Evolutionary conservation across 1,140 invertebrate genomes (phyloP), one percentile per base, ranked within the genome.

Genomic region (Pygmarrhopalites habei): DNA sequence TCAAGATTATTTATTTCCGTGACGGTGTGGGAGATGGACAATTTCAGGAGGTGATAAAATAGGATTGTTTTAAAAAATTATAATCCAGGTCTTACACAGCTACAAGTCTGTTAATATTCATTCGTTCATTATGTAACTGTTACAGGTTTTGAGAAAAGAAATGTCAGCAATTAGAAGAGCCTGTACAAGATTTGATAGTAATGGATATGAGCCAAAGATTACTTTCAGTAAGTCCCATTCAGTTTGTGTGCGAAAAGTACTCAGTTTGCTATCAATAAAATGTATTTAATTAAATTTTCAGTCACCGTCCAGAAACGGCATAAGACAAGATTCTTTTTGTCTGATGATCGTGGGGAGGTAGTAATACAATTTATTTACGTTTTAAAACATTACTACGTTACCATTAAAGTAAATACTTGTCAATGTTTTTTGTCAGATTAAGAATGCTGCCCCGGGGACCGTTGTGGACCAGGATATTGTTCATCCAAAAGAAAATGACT

Each of bases 361-460:
- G 5, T 91, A 95, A 78, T 90, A 93, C 68, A 89, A 89, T 1
- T 79, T 7, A 52, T 86, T 21, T 21, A 14, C 15, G 19, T 46
- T 46, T 46, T 3, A 46, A 4, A n/a, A 46, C 7, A 26, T 25
- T 17, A 14, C 3, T 10, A 19, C 28, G 14, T n/a, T 26, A 26
- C n/a, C n/a, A n/a, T n/a, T n/a, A n/a, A n/a, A n/a, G n/a, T n/a
- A n/a, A n/a, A n/a, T n/a, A 17, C 10, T 4, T 28, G n/a, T 28
- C 7, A 25, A 52, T 35, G 19, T 56, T 56, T 23, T 39, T 35
- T 25, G 39, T 53, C 12, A 71, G 70, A 83, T 82, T 60, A 72
- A 71, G 28, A 81, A 81, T 65, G 73, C 80, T 59, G 77, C 77
- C 39, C 73, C 78, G 15, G 79, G 79, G 47, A 79, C 79, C 7